Percentiles rank a stretch among this genome's conserved stretches.
Evolutionary conservation across 2,797 vertebrate genomes (phyloP).

Genomic region (Cirrhinus mrigala): DNA sequence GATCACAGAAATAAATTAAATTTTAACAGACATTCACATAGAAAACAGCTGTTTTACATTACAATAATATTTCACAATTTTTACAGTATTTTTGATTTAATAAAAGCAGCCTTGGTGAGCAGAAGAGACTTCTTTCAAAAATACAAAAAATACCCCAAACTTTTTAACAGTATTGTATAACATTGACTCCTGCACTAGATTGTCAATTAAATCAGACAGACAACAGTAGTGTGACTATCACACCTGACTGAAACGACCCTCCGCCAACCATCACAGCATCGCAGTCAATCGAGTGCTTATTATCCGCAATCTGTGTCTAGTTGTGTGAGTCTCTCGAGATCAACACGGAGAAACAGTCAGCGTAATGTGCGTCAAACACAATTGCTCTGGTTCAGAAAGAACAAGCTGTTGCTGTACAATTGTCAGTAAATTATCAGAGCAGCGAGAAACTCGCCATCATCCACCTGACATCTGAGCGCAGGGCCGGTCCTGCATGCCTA

Average conservation of each 20-base stretch:
- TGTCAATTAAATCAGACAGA: not conserved
- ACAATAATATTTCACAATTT: not conserved
- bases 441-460: constrained; percentile 13
- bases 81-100: not conserved
- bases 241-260: not conserved
- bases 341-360: not conserved
- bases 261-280: not conserved
- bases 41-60: not conserved
- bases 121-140: not conserved
- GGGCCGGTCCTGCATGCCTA: not conserved
- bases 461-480: constrained; percentile 38
- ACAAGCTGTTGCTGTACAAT: constrained; percentile 20
- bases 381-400: not conserved
- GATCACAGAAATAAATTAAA: no score
- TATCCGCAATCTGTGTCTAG: not conserved
- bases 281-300: not conserved
- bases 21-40: not conserved
- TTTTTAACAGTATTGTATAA: not conserved
- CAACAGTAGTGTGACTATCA: not conserved
- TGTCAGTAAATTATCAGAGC: constrained; percentile 28
- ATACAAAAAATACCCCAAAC: not conserved
- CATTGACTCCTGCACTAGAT: not conserved
- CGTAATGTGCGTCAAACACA: not conserved
- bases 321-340: not conserved
- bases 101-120: not conserved